Percentiles rank a stretch among this genome's conserved stretches.
Evolutionary conservation across 2,888 invertebrate genomes (phyloP).

Genomic region (Mesopsocus fuscifrons): DNA sequence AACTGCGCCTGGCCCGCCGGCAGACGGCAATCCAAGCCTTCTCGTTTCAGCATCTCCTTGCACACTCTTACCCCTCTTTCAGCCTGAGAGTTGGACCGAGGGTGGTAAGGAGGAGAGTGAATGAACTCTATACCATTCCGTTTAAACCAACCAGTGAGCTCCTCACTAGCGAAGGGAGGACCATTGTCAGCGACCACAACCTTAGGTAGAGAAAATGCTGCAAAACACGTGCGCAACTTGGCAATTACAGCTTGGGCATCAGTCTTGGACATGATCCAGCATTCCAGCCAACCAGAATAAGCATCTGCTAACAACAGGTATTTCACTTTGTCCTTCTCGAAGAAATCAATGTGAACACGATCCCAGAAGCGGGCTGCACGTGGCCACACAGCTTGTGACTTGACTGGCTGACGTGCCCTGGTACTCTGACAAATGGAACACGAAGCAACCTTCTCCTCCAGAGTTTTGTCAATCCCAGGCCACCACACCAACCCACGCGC

Average conservation of each 20-base stretch:
- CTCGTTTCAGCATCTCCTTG: background rate
- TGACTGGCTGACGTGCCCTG: too few relatives aligned
- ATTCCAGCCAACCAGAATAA: background rate
- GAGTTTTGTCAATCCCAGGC: constrained; percentile 17
- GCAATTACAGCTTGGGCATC: background rate
- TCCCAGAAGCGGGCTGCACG: too few relatives aligned
- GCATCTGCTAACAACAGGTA: background rate
- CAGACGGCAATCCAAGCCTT: too few relatives aligned
- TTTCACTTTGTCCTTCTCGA: background rate
- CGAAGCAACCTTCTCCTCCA: constrained; percentile 15
- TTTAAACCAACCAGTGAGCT: background rate
- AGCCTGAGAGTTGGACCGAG: background rate
- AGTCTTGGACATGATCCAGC: background rate
- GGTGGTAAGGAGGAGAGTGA: background rate
- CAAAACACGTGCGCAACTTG: background rate
- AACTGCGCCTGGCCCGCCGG: too few relatives aligned
- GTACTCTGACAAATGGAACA: constrained; percentile 17
- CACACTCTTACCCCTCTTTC: background rate
- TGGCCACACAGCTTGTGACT: too few relatives aligned
- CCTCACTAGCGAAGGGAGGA: background rate
- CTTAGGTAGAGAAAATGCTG: background rate
- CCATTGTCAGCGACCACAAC: background rate
- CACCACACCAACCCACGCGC: constrained; percentile 17
- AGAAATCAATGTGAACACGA: constrained; percentile 3
- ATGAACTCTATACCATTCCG: background rate